A percentile compares a stretch with the other conserved stretches of the same genome.
Conservation (phyloP, 2,888 invertebrate species). For the Drosophila rubida region DNA sequence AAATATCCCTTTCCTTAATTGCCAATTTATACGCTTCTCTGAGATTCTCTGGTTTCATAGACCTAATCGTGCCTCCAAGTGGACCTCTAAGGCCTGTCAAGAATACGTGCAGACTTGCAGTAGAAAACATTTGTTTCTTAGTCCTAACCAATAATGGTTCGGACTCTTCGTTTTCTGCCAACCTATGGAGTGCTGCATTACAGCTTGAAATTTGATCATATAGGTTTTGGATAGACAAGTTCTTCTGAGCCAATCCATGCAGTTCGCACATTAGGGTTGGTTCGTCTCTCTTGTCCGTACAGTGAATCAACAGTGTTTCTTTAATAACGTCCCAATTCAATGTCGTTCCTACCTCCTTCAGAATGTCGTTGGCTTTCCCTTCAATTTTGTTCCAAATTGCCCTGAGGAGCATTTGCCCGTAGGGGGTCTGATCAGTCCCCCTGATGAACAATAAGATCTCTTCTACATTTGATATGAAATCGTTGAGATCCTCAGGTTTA, state of each 20-base stretch:
- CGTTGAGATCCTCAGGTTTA: not conserved
- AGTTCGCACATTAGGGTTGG: slow-evolving; percentile 18
- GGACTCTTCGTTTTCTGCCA: slow-evolving; percentile 16
- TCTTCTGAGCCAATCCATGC: not conserved
- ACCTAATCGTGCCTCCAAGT: not conserved
- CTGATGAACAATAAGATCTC: not conserved
- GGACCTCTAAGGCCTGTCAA: slow-evolving; percentile 13
- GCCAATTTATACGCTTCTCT: not conserved
- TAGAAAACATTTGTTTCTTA: slow-evolving; percentile 2
- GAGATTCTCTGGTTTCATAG: not conserved
- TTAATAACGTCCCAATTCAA: not conserved
- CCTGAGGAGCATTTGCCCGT: not conserved
- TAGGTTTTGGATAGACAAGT: slow-evolving; percentile 1
- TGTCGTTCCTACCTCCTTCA: not conserved
- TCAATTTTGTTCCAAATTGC: not conserved
- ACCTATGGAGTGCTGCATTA: not conserved
- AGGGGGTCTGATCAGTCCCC: not conserved
- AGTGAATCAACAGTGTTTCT: not conserved
- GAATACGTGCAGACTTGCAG: slow-evolving; percentile 12
- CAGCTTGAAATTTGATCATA: slow-evolving; percentile 4
- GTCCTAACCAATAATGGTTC: slow-evolving; percentile 1
- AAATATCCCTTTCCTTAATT: slow-evolving; percentile 15
- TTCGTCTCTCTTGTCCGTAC: slow-evolving; percentile 22
- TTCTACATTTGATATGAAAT: not conserved
- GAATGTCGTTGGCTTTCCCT: not conserved